Evolutionary conservation across 1,140 invertebrate genomes (phyloP).

Genomic region (Drosophila oshimai): DNA sequence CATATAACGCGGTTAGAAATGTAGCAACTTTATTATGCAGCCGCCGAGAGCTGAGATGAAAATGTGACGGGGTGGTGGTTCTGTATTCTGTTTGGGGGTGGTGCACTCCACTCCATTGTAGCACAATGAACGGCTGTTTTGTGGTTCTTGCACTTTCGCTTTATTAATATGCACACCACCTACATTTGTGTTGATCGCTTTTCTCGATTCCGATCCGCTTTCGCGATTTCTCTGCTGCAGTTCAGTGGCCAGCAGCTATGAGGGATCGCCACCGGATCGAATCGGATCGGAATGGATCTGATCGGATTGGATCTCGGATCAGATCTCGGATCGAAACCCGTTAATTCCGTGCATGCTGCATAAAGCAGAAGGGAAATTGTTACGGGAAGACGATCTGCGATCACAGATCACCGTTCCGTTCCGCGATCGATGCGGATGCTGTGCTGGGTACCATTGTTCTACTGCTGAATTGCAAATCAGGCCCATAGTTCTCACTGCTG

Average conservation of each 20-base stretch:
- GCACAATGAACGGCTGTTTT: constrained; percentile 69
- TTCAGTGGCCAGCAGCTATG: constrained; percentile 44
- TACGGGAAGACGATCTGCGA: constrained; percentile 66
- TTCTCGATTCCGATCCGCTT: not conserved
- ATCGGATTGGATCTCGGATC: constrained; percentile 2
- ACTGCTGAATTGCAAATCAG: constrained; percentile 74
- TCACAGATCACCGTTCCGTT: constrained; percentile 15
- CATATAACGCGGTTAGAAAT: constrained; percentile 29
- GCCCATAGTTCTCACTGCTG: constrained; percentile 67
- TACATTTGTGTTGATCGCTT: constrained; percentile 63
- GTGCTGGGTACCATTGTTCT: constrained; percentile 59
- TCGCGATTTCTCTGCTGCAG: constrained; percentile 12
- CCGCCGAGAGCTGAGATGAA: not conserved
- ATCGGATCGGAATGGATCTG: not conserved
- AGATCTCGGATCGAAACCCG: constrained; percentile 41
- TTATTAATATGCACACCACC: constrained; percentile 76
- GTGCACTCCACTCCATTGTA: constrained; percentile 16
- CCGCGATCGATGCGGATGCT: constrained; percentile 33
- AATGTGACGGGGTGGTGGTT: not conserved
- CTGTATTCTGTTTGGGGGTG: not conserved
- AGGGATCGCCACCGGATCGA: not conserved
- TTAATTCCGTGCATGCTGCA: constrained; percentile 66
- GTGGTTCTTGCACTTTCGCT: constrained; percentile 78
- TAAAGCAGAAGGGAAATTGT: constrained; percentile 71
- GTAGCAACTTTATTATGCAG: constrained; percentile 39